phyloP scores from a whole-genome alignment of 2,113 vertebrate species.

The Caracal caracal region DNA sequence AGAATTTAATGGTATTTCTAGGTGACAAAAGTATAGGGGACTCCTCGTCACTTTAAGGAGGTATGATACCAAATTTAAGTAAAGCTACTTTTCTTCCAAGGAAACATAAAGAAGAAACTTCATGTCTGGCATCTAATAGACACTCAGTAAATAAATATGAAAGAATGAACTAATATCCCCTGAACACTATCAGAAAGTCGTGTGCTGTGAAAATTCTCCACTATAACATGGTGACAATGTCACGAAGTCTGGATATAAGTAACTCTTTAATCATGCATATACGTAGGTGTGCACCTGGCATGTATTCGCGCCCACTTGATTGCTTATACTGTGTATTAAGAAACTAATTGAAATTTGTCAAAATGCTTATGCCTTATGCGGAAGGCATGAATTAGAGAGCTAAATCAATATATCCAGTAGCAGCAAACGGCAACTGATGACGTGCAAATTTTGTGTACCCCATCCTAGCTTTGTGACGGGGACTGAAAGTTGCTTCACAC shows the following conservation, averaged over 20 bases:
- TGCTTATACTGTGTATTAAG: not conserved
- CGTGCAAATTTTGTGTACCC: slow-evolving; percentile 59
- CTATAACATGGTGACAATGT: not conserved
- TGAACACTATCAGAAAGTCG: not conserved
- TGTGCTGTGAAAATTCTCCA: not conserved
- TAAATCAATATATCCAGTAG: slow-evolving; percentile 42
- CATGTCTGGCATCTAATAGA: not conserved
- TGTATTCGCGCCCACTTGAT: not conserved
- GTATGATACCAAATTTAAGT: not conserved
- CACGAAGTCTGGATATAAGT: not conserved
- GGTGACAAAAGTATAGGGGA: not conserved
- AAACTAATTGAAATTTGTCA: slow-evolving; percentile 29
- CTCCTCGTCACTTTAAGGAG: slow-evolving; percentile 29
- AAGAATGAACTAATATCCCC: not conserved
- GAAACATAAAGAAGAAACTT: not conserved
- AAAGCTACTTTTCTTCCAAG: slow-evolving; percentile 40
- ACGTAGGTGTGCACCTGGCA: not conserved
- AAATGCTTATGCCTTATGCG: not conserved
- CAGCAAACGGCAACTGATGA: slow-evolving; percentile 76
- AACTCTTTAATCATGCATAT: not conserved
- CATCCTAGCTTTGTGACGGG: slow-evolving; percentile 58
- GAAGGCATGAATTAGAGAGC: slow-evolving; percentile 70
- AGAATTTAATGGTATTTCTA: slow-evolving; percentile 32
- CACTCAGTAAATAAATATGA: not conserved
- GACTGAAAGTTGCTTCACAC: slow-evolving; percentile 47